Base-by-base conservation (phyloP, 2,113 vertebrate genomes). In the Pterocles gutturalis region DNA sequence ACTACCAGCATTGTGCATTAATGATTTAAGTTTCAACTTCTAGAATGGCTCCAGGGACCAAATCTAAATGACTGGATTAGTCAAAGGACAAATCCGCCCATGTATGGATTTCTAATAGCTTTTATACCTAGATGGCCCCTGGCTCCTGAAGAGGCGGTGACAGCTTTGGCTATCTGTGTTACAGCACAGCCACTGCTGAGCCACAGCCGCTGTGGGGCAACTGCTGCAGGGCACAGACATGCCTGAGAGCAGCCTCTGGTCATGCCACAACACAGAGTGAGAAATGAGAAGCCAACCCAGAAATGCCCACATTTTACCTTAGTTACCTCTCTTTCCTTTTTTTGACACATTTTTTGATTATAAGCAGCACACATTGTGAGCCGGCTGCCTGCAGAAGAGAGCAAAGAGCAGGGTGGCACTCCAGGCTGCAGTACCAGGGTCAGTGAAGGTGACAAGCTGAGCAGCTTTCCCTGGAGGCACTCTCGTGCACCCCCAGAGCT, bases 21-120 rank as follows among this genome's bases (percentile, higher is more conserved):
- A 94, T 83, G 84, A 94, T 46, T 77, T 26, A 36, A 82, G 60
- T 83, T 91, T 83, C 81, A 80, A 66, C 91, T 94, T 82, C 83
- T 66, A 80, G 41, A 94, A 46, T 7, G 67, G 65, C 83, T 96
- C 80, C 77, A 77, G 91, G 93, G 83, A 84, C 57, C 66, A 46
- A 93, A 80, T 29, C 83, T 83, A 89, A 95, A 90, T 14, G 25
- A 65, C 33, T 38, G 82, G 77, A 92, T 96, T 90, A 91, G 82
- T 69, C 66, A 77, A 67, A 93, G 75, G 82, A 72, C 20, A 71
- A 83, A 85, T 57, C 49, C 1, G 0, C 38, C 28, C 45, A 83
- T 0, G 0, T 5, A 48, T 0, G 9, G 62, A 61, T 88, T 92
- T 93, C 65, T 69, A 79, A 89, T n/a, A 43, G 60, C 83, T 87